Evolutionary conservation across 2,113 vertebrate genomes (phyloP), one percentile per base, ranked within the genome.

Genomic region (Mirounga angustirostris): DNA sequence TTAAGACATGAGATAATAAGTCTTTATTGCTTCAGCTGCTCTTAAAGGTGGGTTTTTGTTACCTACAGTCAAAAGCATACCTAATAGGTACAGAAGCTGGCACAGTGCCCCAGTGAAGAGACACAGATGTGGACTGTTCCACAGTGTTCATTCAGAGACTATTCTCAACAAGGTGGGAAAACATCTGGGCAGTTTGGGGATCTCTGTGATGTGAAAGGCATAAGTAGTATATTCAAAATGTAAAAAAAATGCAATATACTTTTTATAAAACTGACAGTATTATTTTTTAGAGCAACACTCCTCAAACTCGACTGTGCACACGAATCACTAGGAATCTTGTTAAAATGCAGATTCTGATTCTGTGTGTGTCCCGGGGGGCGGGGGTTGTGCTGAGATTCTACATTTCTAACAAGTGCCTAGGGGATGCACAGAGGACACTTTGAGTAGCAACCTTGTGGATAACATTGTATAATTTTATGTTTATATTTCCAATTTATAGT

Each of bases 141-240:
- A 24, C 0, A 30, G 19, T 15, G 12, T 81, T 67, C 40, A 43
- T 52, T 85, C 56, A 58, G 67, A 74, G 89, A 71, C 40, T 74
- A n/a, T 91, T 65, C 40, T 79, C 80, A 82, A 26, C 9, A 52
- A 93, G 59, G 24, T 30, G 30, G 40, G 50, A 36, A 61, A 54
- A 56, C n/a, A 59, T 7, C 46, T 4, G 2, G 19, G 21, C 24
- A 61, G 50, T 65, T 56, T 81, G 8, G 63, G 76, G 21, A 58
- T 67, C 65, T 92, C 56, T 52, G 71, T n/a, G 92, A 91, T 71
- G 43, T 87, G 69, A 76, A 91, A 97, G 59, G 21, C 30, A 26
- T 1, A n/a, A 59, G 40, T 89, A 40, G 9, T 24, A 36, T 79
- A 83, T 88, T 58, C n/a, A 16, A 94, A 94, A 67, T 80, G 16